These are phyloP conservation scores for Eupithecia subfuscata DNA, from an alignment of 2,888 invertebrate genomes.

Conservation along the genomic window DNA sequence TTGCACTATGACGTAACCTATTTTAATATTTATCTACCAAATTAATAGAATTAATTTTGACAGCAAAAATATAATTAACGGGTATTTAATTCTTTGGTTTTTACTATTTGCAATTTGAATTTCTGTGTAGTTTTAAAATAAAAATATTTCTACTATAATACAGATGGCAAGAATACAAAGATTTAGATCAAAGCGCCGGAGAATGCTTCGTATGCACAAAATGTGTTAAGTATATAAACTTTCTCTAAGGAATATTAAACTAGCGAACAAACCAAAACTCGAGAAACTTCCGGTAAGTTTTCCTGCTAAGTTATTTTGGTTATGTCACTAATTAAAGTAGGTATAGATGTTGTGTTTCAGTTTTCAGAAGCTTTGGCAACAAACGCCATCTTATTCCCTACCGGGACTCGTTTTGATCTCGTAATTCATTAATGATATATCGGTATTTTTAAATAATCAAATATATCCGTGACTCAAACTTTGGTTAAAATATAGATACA, in stretches of 20 bases:
- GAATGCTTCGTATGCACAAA: background rate
- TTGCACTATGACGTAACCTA: background rate
- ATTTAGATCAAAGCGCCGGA: background rate
- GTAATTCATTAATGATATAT: slow-evolving; percentile 10
- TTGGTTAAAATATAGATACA: background rate
- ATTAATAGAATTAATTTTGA: background rate
- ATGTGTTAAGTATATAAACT: background rate
- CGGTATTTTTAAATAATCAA: background rate
- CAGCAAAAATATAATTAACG: background rate
- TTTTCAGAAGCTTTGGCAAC: slow-evolving; percentile 20
- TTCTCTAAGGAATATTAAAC: background rate
- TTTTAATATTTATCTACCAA: background rate
- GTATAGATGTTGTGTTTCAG: slow-evolving; percentile 13
- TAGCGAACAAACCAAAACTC: background rate
- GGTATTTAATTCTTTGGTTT: background rate
- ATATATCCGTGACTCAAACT: background rate
- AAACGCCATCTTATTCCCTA: slow-evolving; percentile 2
- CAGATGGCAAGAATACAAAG: background rate
- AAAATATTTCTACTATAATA: background rate
- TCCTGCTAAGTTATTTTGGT: slow-evolving; percentile 21
- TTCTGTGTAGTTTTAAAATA: background rate
- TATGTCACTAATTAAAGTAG: slow-evolving; percentile 28
- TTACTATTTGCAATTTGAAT: background rate
- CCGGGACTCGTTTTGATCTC: background rate
- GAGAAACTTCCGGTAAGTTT: background rate